Conservation (phyloP, 1,140 invertebrate genomes). For the Lepidotrigona ventralis region DNA sequence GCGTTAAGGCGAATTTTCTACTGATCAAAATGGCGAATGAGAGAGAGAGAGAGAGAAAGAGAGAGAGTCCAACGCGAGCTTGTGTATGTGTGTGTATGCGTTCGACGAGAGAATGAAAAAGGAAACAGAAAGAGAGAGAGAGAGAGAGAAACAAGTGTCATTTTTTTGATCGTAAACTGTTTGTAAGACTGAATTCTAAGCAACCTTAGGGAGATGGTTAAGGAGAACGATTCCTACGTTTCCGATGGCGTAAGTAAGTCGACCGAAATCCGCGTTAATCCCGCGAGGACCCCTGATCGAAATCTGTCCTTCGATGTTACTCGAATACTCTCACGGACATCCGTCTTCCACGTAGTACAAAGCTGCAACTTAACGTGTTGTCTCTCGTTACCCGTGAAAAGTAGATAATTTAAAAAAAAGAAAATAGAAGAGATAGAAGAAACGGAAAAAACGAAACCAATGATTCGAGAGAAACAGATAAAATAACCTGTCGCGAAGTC, state of each 20-base stretch:
- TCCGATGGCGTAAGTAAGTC: not conserved
- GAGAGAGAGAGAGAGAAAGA: constrained; percentile 8
- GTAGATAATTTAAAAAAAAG: constrained; percentile 43
- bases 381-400: constrained; percentile 48
- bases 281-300: constrained; percentile 10
- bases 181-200: constrained; percentile 40
- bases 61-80: not conserved
- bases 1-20: constrained; percentile 40
- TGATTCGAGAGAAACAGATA: constrained; percentile 34
- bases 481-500: not conserved
- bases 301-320: constrained; percentile 47
- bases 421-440: not conserved
- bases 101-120: not conserved
- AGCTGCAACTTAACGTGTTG: constrained; percentile 58
- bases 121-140: not conserved
- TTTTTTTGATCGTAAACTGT: constrained; percentile 21
- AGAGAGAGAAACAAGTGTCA: too few relatives aligned
- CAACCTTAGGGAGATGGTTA: constrained; percentile 1
- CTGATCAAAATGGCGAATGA: constrained; percentile 5
- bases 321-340: constrained; percentile 55
- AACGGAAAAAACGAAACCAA: not conserved
- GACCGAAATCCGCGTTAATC: constrained; percentile 7
- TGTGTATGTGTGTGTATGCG: not conserved
- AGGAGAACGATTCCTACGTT: constrained; percentile 11
- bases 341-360: constrained; percentile 77